Conservation (phyloP, 2,113 vertebrate genomes). For the Xenopus tropicalis region DNA sequence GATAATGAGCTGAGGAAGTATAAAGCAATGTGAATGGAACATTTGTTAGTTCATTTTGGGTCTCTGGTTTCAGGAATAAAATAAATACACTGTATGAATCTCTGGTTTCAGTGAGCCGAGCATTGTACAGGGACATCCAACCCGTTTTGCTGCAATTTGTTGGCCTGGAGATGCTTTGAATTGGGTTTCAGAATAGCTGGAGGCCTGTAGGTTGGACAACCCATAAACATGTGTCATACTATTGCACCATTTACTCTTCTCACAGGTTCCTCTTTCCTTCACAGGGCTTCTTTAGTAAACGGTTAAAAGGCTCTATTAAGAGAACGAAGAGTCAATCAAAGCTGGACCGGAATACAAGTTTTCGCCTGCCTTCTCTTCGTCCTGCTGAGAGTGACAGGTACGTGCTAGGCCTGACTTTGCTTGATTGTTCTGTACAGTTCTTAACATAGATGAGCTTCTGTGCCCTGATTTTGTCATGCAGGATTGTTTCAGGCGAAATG, state of each 20-base stretch:
- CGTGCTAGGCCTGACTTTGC: slow-evolving; percentile 29
- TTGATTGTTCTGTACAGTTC: too few relatives aligned
- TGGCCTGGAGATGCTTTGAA: neutral
- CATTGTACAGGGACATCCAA: too few relatives aligned
- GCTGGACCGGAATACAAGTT: slow-evolving; percentile 88
- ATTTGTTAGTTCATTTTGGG: neutral
- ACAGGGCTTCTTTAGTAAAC: slow-evolving; percentile 95
- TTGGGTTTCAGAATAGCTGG: too few relatives aligned
- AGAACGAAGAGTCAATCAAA: slow-evolving; percentile 96
- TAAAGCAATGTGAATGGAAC: too few relatives aligned
- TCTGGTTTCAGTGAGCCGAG: too few relatives aligned
- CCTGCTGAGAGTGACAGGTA: slow-evolving; percentile 82
- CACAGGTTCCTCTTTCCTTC: slow-evolving; percentile 51
- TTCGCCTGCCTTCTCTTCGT: slow-evolving; percentile 82
- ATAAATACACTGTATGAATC: neutral
- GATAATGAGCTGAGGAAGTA: neutral
- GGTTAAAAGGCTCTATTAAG: slow-evolving; percentile 95
- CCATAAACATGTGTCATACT: too few relatives aligned
- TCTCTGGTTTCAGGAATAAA: slow-evolving; percentile 1
- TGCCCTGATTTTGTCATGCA: slow-evolving; percentile 25
- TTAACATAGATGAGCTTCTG: neutral
- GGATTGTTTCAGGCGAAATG: slow-evolving; percentile 45
- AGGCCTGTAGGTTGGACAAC: too few relatives aligned
- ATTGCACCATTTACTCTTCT: slow-evolving; percentile 22
- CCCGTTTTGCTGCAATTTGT: neutral